phyloP scores from a whole-genome alignment of 92 coral and sea anemone species.

The Epizoanthus illoricatus region DNA sequence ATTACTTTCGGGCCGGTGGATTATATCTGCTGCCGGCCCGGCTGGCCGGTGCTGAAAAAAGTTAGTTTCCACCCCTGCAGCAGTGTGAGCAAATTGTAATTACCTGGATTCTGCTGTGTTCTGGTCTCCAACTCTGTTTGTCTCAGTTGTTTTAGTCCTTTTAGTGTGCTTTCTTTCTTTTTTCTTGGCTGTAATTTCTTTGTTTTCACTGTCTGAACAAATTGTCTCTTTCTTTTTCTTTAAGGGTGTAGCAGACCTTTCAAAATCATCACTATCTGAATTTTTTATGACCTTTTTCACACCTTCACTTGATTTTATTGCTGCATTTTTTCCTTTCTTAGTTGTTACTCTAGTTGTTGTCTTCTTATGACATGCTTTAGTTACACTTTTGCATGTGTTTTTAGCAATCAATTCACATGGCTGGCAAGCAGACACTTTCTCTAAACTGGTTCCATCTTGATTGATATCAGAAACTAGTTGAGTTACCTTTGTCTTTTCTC shows the following conservation, averaged over 20 bases:
- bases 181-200: not conserved
- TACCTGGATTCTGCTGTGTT: not conserved
- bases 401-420: not conserved
- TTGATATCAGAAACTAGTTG: not conserved
- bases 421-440: not conserved
- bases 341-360: not conserved
- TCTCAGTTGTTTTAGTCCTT: not conserved
- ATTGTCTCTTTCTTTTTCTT: not conserved
- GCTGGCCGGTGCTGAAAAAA: too few species aligned
- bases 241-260: not conserved
- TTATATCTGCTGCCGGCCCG: too few species aligned
- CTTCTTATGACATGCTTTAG: not conserved
- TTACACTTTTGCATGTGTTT: too few species aligned
- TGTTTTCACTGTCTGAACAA: not conserved
- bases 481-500: not conserved
- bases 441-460: not conserved
- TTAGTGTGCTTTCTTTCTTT: not conserved
- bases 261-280: conserved; percentile 28
- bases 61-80: too few species aligned
- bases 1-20: too few species aligned
- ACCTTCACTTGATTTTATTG: not conserved
- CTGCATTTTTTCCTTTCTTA: not conserved
- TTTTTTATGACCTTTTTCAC: not conserved
- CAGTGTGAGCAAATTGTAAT: not conserved
- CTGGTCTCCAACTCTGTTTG: not conserved